A percentile compares a stretch with the other conserved stretches of the same genome.
Conservation (phyloP, 92 coral and sea anemone species). For the Bergia puertoricense region DNA sequence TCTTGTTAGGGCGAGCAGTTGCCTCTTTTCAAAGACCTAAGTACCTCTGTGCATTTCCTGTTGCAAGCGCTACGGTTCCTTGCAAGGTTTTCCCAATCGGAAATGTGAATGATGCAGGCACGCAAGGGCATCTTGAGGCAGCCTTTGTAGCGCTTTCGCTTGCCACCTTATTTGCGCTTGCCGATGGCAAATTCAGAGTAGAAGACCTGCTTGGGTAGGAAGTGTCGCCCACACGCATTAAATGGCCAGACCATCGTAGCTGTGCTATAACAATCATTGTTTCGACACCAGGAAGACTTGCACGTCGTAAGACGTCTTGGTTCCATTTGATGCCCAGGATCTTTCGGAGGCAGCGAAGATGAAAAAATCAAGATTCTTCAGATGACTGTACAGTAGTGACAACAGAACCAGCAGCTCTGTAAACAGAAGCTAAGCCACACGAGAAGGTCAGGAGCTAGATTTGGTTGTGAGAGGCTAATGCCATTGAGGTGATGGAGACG, state of each 20-base stretch:
- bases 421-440: not conserved
- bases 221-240: not conserved
- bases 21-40: too few relatives aligned
- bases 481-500: too few relatives aligned
- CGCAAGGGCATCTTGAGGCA: not conserved
- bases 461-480: too few relatives aligned
- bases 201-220: constrained; percentile 1
- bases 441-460: too few relatives aligned
- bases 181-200: constrained; percentile 12
- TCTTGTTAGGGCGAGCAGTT: too few relatives aligned
- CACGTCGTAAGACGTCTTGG: not conserved
- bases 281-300: not conserved
- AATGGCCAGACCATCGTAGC: not conserved
- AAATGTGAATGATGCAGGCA: not conserved
- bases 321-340: not conserved
- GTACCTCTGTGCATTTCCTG: too few relatives aligned
- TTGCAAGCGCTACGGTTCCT: not conserved
- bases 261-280: not conserved
- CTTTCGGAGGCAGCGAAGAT: not conserved
- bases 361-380: not conserved
- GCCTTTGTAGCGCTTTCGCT: constrained; percentile 1
- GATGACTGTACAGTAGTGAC: not conserved
- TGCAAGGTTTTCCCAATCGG: not conserved
- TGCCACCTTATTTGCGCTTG: not conserved
- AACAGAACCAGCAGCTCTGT: not conserved